Evolutionary conservation across 2,888 invertebrate species (phyloP).

Genomic region (Agrotis segetum): DNA sequence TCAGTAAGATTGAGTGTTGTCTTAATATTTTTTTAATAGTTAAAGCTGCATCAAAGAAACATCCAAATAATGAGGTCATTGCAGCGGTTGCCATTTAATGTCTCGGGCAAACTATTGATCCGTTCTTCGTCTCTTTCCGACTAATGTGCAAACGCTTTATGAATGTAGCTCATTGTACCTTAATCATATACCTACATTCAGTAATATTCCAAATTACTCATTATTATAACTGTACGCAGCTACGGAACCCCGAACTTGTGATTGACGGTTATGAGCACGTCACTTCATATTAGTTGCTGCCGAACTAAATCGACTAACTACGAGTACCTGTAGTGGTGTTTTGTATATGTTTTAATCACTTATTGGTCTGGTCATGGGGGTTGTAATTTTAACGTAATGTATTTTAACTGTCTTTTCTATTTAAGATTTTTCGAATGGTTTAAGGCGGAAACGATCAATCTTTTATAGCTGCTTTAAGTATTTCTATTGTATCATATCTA

Average conservation of each 20-base stretch:
- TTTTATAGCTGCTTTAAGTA: too few relatives aligned
- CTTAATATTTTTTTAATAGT: conserved; percentile 61
- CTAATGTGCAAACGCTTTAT: conserved; percentile 80
- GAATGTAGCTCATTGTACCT: conserved; percentile 53
- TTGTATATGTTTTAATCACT: background rate
- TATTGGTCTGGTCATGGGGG: background rate
- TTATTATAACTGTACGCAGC: conserved; percentile 26
- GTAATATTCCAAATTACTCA: conserved; percentile 42
- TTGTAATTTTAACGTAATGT: too few relatives aligned
- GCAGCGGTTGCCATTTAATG: conserved; percentile 89
- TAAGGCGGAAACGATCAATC: background rate
- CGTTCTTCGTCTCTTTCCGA: conserved; percentile 87
- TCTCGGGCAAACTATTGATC: conserved; percentile 89
- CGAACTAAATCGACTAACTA: background rate
- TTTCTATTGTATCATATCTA: too few relatives aligned
- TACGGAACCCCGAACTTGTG: conserved; percentile 15
- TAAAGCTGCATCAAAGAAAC: conserved; percentile 76
- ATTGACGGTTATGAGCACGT: conserved; percentile 32
- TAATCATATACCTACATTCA: conserved; percentile 37
- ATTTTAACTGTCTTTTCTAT: background rate
- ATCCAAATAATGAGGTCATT: conserved; percentile 89
- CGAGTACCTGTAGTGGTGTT: background rate
- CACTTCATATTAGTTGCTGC: conserved; percentile 12
- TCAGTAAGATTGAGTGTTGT: background rate
- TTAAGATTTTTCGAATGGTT: background rate